phyloP scores from a whole-genome alignment of 1,140 invertebrate genomes.

The Aradophagus sp. region DNA sequence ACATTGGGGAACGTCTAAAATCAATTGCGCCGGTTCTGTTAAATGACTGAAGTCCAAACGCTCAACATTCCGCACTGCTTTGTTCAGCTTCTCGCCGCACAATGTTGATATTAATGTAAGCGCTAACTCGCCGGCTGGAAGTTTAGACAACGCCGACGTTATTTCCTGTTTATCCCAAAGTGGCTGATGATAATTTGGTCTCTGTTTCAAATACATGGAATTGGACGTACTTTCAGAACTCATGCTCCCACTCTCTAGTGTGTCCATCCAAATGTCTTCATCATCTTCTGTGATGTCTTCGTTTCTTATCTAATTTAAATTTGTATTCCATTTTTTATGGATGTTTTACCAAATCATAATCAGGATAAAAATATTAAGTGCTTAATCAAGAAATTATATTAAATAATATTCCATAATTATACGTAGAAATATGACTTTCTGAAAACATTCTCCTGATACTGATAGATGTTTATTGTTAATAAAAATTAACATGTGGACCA shows the following conservation, averaged over 20 bases:
- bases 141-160: constrained; percentile 58
- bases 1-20: background rate
- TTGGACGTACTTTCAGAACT: constrained; percentile 64
- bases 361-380: too few relatives aligned
- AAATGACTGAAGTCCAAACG: constrained; percentile 32
- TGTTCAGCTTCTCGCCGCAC: constrained; percentile 54
- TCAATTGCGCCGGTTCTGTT: too few relatives aligned
- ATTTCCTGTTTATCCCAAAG: constrained; percentile 67
- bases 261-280: constrained; percentile 64
- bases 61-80: constrained; percentile 57
- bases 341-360: too few relatives aligned
- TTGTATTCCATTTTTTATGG: constrained; percentile 1
- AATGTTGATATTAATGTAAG: constrained; percentile 61
- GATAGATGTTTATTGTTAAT: too few relatives aligned
- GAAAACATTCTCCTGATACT: too few relatives aligned
- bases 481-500: too few relatives aligned
- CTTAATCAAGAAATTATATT: too few relatives aligned
- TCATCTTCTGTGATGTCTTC: constrained; percentile 29
- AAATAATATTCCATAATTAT: too few relatives aligned
- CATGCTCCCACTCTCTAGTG: constrained; percentile 60
- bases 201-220: constrained; percentile 56
- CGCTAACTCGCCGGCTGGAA: constrained; percentile 66
- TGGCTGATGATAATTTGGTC: constrained; percentile 58
- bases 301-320: constrained; percentile 6
- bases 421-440: too few relatives aligned